Evolutionary conservation across 2,797 vertebrate genomes (phyloP).

Genomic region (Anabas testudineus): DNA sequence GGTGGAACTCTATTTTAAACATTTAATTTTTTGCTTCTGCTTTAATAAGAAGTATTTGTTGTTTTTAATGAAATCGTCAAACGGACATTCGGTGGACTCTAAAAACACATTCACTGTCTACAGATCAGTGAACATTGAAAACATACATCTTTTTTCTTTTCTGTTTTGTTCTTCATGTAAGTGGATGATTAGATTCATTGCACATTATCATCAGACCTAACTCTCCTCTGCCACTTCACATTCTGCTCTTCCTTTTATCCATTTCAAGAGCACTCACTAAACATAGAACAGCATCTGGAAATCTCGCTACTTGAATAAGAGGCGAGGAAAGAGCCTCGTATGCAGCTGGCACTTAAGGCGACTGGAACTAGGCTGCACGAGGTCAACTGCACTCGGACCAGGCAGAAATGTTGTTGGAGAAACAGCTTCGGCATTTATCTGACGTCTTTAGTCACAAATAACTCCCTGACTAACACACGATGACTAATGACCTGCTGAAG

Average conservation of each 20-base stretch:
- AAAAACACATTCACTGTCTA: background rate
- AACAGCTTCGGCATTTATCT: background rate
- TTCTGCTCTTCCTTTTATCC: background rate
- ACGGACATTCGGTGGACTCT: too few species aligned
- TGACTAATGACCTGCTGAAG: too few species aligned
- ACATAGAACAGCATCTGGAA: constrained; percentile 8
- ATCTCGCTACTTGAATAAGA: constrained; percentile 1
- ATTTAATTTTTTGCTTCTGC: too few species aligned
- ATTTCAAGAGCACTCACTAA: constrained; percentile 2
- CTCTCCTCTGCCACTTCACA: background rate
- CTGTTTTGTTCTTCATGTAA: background rate
- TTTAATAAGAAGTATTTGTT: too few species aligned
- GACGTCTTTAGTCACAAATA: background rate
- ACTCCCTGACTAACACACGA: background rate
- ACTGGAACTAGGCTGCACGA: constrained; percentile 7
- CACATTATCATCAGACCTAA: background rate
- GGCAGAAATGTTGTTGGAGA: background rate
- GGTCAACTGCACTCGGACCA: constrained; percentile 10
- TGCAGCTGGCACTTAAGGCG: constrained; percentile 2
- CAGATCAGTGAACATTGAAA: background rate
- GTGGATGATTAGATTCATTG: background rate
- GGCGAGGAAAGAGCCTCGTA: background rate
- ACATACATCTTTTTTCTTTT: background rate
- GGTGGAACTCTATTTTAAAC: too few species aligned
- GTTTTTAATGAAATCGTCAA: too few species aligned